Evolutionary conservation across 2,797 vertebrate genomes (phyloP).

Genomic region (Tapera naevia): DNA sequence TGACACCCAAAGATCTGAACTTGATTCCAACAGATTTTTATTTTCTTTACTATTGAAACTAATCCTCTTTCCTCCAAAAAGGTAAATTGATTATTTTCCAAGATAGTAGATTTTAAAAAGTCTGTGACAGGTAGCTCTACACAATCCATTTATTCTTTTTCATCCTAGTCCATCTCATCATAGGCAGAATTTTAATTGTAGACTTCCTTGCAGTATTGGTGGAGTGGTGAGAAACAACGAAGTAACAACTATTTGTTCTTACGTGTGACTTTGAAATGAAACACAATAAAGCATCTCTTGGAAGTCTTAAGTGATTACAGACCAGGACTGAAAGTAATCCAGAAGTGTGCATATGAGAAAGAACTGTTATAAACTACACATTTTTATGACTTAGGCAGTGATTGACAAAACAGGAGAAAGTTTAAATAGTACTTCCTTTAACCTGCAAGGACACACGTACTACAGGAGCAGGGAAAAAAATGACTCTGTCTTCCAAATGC

Average conservation of each 20-base stretch:
- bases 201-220: not conserved
- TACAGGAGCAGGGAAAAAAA: not conserved
- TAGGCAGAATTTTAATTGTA: not conserved
- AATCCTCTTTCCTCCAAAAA: not conserved
- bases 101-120: not conserved
- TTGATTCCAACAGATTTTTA: not conserved
- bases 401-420: not conserved
- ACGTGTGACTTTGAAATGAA: not conserved
- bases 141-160: not conserved
- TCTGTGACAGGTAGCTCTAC: not conserved
- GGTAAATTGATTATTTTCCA: not conserved
- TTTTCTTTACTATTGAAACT: not conserved
- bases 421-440: not conserved
- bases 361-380: not conserved
- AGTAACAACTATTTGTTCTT: not conserved
- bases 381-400: not conserved
- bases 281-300: not conserved
- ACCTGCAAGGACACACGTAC: not conserved
- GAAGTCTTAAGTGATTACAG: not conserved
- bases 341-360: not conserved
- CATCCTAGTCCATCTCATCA: not conserved
- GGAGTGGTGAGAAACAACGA: accelerated
- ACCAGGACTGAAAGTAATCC: not conserved
- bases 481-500: accelerated
- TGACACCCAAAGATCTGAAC: not conserved